Evolutionary conservation across 2,888 invertebrate species (phyloP).

Genomic region (Acheta domesticus): DNA sequence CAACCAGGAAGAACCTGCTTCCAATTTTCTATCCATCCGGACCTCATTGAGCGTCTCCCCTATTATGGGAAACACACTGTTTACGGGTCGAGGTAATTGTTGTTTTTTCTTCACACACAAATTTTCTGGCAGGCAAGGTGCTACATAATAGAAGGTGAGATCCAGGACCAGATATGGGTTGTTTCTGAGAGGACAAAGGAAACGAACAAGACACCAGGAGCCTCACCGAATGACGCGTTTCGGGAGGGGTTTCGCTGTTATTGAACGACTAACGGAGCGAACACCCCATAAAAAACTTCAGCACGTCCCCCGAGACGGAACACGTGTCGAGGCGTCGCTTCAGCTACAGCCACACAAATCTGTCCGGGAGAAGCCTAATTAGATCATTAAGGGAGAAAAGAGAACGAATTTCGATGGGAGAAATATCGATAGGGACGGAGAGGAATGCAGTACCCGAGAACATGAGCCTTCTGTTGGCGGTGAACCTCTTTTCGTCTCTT

Average conservation of each 20-base stretch:
- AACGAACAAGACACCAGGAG: background rate
- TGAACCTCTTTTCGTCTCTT: too few species aligned
- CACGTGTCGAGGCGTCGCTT: background rate
- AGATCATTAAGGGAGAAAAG: conserved; percentile 18
- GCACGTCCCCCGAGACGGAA: background rate
- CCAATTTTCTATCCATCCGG: background rate
- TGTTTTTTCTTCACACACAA: background rate
- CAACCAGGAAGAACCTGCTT: background rate
- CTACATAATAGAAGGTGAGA: background rate
- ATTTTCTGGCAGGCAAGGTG: conserved; percentile 6
- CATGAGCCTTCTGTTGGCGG: too few species aligned
- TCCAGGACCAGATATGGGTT: background rate
- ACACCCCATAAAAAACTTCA: background rate
- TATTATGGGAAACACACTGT: conserved; percentile 1
- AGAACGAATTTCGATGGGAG: background rate
- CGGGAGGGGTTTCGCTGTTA: background rate
- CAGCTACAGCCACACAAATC: background rate
- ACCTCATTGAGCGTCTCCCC: background rate
- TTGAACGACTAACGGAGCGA: background rate
- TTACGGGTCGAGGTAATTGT: background rate
- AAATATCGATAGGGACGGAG: background rate
- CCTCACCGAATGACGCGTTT: background rate
- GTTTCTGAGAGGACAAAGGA: conserved; percentile 4
- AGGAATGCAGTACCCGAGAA: background rate
- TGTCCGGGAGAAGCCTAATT: background rate